These are phyloP conservation scores for Chaetodon trifascialis DNA, from an alignment of 2,113 vertebrate genomes.

Conservation along the genomic window DNA sequence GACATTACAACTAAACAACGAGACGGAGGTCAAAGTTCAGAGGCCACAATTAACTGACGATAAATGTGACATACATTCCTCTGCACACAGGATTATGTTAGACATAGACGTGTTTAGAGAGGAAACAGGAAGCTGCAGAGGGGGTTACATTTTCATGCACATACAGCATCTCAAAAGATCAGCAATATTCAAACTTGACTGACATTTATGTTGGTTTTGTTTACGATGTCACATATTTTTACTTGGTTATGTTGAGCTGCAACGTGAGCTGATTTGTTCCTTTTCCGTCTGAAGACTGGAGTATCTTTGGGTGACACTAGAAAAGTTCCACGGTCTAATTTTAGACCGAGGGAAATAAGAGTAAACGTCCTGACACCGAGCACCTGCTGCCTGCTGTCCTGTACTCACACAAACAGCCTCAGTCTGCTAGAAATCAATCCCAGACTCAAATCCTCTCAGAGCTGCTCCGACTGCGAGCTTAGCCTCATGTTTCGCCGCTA, in stretches of 20 bases:
- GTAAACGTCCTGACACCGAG: slow-evolving; percentile 70
- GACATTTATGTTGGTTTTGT: neutral
- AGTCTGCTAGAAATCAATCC: slow-evolving; percentile 69
- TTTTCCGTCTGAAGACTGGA: slow-evolving; percentile 31
- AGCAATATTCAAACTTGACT: neutral
- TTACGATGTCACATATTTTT: neutral
- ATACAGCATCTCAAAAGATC: neutral
- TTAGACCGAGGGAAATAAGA: slow-evolving; percentile 75
- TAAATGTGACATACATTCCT: slow-evolving; percentile 4
- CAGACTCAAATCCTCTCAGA: slow-evolving; percentile 65
- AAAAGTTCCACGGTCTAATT: slow-evolving; percentile 76
- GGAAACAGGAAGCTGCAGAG: neutral
- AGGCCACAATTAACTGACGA: slow-evolving; percentile 20
- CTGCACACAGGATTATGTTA: neutral
- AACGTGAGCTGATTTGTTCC: slow-evolving; percentile 32
- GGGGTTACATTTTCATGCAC: neutral
- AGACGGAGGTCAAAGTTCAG: slow-evolving; percentile 14
- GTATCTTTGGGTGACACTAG: slow-evolving; percentile 52
- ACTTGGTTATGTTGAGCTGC: neutral
- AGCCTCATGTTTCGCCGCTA: slow-evolving; percentile 19
- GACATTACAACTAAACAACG: slow-evolving; percentile 11
- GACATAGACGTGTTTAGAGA: neutral
- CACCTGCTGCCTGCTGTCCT: slow-evolving; percentile 75
- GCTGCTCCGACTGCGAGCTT: slow-evolving; percentile 27
- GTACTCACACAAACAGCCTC: slow-evolving; percentile 59